phyloP scores from a whole-genome alignment of 2,797 vertebrate species.

The Ptychadena robeensis region DNA sequence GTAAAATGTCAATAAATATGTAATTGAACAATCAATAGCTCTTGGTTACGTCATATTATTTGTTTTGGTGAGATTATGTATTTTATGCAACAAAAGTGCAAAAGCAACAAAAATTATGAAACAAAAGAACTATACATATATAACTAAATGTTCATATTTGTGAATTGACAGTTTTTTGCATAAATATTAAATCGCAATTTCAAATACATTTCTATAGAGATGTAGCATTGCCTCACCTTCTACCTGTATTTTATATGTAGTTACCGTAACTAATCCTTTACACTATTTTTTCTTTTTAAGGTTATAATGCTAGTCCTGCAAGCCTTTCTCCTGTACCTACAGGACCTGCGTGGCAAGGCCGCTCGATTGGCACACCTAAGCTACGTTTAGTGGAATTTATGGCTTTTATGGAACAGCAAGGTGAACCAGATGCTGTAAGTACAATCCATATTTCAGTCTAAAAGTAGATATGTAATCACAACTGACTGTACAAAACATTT shows the following conservation, averaged over 20 bases:
- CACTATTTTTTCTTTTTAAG: slow-evolving; percentile 44
- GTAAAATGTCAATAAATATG: too few relatives aligned
- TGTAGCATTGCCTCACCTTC: not conserved
- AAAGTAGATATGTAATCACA: not conserved
- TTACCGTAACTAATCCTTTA: not conserved
- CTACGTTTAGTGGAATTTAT: slow-evolving; percentile 72
- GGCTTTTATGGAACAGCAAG: slow-evolving; percentile 70
- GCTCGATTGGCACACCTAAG: slow-evolving; percentile 70
- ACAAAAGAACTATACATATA: too few relatives aligned
- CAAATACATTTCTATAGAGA: too few relatives aligned
- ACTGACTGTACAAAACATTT: not conserved
- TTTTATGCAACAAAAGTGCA: too few relatives aligned
- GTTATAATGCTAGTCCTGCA: slow-evolving; percentile 68
- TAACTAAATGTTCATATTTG: not conserved
- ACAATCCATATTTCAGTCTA: not conserved
- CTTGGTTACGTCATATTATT: too few relatives aligned
- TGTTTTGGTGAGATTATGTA: too few relatives aligned
- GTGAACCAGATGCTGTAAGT: slow-evolving; percentile 72
- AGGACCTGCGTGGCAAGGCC: slow-evolving; percentile 70
- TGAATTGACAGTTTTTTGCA: too few relatives aligned
- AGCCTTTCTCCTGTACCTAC: slow-evolving; percentile 62
- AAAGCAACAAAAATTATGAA: too few relatives aligned
- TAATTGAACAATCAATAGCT: too few relatives aligned
- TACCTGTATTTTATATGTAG: not conserved
- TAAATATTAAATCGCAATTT: too few relatives aligned